A percentile compares a stretch with the other conserved stretches of the same genome.
phyloP scores from a whole-genome alignment of 1,140 invertebrate species.

The Scylla paramamosain region DNA sequence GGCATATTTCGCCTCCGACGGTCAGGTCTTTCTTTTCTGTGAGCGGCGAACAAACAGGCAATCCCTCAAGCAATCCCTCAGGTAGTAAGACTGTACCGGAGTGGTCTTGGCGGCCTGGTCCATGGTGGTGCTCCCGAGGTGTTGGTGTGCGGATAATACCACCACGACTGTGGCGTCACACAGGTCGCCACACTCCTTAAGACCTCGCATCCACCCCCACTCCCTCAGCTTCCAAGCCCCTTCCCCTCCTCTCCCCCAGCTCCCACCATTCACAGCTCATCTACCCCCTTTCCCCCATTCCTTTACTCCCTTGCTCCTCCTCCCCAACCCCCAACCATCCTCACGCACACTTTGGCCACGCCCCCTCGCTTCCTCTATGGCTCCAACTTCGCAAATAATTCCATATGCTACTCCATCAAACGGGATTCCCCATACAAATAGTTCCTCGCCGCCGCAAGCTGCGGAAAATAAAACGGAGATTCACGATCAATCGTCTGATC shows the following conservation, averaged over 20 bases:
- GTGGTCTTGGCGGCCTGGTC: constrained; percentile 5
- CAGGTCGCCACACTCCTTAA: constrained; percentile 60
- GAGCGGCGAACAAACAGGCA: neutral
- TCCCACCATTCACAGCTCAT: neutral
- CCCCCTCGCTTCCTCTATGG: constrained; percentile 28
- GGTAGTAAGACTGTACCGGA: constrained; percentile 8
- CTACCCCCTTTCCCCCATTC: neutral
- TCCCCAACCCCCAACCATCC: neutral
- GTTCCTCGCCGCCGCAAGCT: neutral
- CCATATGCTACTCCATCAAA: neutral
- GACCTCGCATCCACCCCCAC: constrained; percentile 38
- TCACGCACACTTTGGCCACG: constrained; percentile 13
- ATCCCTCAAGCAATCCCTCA: neutral
- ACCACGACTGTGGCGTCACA: constrained; percentile 48
- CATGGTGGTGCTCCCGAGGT: constrained; percentile 36
- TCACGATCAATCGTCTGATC: neutral
- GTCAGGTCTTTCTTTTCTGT: neutral
- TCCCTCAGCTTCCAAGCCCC: constrained; percentile 16
- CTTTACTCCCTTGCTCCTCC: neutral
- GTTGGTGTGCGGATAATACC: constrained; percentile 27
- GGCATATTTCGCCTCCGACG: neutral
- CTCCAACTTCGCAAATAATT: neutral
- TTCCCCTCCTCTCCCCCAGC: neutral
- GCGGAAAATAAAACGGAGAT: neutral
- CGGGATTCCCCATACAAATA: neutral